Evolutionary conservation across 1,140 invertebrate genomes (phyloP).

Genomic region (Bombyx mandarina): DNA sequence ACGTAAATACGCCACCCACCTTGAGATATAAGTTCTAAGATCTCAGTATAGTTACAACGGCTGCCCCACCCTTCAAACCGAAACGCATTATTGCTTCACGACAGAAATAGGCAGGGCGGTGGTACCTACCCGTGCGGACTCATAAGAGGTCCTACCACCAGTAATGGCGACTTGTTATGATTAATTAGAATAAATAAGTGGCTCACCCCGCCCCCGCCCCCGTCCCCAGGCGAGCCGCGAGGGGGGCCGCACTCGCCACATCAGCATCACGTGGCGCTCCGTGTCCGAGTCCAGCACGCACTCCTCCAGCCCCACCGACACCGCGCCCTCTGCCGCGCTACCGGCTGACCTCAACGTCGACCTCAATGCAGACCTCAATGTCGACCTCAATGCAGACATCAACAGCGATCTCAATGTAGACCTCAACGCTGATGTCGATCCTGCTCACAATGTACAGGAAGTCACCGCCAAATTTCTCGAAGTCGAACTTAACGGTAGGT

Average conservation of each 20-base stretch:
- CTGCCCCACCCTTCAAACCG: no score
- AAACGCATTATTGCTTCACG: no score
- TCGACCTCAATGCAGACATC: conserved; percentile 27
- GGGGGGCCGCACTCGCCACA: conserved; percentile 39
- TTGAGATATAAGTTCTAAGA: no score
- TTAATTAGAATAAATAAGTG: no score
- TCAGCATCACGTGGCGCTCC: conserved; percentile 60
- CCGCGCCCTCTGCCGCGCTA: conserved; percentile 23
- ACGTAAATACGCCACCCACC: no score
- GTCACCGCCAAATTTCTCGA: conserved; percentile 39
- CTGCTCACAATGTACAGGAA: conserved; percentile 28
- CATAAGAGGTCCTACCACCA: no score
- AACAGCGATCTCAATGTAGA: conserved; percentile 30
- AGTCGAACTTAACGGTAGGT: conserved; percentile 50
- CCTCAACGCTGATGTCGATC: conserved; percentile 23
- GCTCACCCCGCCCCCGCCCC: no score
- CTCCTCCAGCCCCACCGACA: conserved; percentile 58
- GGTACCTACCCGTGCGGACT: no score
- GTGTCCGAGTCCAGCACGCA: conserved; percentile 65
- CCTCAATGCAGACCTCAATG: conserved; percentile 6
- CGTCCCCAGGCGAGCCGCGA: conserved; percentile 32
- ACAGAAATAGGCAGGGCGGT: no score
- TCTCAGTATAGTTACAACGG: no score
- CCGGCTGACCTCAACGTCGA: not conserved
- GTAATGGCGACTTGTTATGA: no score